Conservation (phyloP, 2,113 vertebrate species). For the Alectura lathami region DNA sequence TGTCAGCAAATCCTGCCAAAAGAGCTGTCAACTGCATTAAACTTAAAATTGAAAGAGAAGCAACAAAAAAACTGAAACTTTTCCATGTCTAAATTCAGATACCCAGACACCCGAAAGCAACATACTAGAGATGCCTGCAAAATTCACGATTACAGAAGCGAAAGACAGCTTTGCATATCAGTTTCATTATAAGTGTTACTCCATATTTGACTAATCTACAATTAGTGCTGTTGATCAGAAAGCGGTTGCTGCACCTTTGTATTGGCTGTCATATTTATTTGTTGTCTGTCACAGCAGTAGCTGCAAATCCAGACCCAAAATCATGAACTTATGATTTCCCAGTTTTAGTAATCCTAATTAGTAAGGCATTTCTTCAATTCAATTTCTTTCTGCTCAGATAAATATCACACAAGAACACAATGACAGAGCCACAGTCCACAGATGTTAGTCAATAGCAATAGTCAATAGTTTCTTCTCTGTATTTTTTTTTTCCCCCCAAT, state of each 20-base stretch:
- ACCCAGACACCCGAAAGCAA: not conserved
- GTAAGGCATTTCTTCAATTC: not conserved
- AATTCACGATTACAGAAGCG: not conserved
- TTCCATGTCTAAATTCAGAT: not conserved
- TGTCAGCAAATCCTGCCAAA: not conserved
- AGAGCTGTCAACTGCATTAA: not conserved
- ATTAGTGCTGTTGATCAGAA: not conserved
- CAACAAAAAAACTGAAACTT: not conserved
- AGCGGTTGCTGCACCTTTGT: not conserved
- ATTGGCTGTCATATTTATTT: not conserved
- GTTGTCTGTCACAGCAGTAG: not conserved
- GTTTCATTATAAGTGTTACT: not conserved
- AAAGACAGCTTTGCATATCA: not conserved
- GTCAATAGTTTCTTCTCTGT: not conserved
- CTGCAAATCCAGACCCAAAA: not conserved
- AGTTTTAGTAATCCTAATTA: not conserved
- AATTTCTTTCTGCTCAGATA: not conserved
- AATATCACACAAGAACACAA: not conserved
- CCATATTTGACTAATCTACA: not conserved
- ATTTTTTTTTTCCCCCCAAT: not conserved
- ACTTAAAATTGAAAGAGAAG: not conserved
- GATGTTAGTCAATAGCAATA: not conserved
- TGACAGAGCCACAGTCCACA: not conserved
- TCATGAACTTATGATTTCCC: too few relatives aligned
- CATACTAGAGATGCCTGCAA: not conserved